Evolutionary conservation across 2,888 invertebrate species (phyloP).

Genomic region (Teleiodes luculella): DNA sequence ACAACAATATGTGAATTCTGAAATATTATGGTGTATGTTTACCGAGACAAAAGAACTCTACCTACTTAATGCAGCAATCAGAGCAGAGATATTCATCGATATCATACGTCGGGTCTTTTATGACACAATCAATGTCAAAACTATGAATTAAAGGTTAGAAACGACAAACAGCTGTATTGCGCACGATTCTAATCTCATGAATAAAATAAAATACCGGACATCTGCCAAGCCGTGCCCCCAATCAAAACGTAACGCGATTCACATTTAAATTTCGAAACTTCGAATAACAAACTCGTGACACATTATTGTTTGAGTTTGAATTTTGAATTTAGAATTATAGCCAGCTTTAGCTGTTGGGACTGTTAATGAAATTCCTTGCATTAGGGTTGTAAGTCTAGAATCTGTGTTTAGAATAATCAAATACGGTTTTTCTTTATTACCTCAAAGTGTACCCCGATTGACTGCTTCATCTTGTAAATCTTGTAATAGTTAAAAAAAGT

Average conservation of each 20-base stretch:
- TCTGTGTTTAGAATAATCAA: too few relatives aligned
- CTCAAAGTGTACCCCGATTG: too few relatives aligned
- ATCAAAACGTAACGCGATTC: conserved; percentile 36
- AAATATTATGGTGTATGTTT: too few relatives aligned
- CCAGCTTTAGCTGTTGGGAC: neutral
- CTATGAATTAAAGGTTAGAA: neutral
- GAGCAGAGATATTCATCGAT: too few relatives aligned
- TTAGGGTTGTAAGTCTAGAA: neutral
- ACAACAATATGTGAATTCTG: too few relatives aligned
- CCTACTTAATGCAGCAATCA: too few relatives aligned
- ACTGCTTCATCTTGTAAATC: too few relatives aligned
- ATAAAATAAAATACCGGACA: conserved; percentile 17
- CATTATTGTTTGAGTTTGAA: neutral
- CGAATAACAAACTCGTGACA: neutral
- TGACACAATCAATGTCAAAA: conserved; percentile 2
- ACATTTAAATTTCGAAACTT: conserved; percentile 33
- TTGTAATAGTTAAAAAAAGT: too few relatives aligned
- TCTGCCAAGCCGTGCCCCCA: conserved; percentile 46
- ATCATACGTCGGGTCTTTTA: too few relatives aligned
- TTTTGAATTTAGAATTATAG: neutral
- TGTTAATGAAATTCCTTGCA: neutral
- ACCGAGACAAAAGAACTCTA: too few relatives aligned
- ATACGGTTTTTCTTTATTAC: too few relatives aligned
- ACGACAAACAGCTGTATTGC: neutral
- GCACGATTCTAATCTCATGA: neutral